Percentiles rank a stretch among this genome's conserved stretches.
phyloP scores from a whole-genome alignment of 2,797 vertebrate genomes.

The Triplophysa bombifrons region DNA sequence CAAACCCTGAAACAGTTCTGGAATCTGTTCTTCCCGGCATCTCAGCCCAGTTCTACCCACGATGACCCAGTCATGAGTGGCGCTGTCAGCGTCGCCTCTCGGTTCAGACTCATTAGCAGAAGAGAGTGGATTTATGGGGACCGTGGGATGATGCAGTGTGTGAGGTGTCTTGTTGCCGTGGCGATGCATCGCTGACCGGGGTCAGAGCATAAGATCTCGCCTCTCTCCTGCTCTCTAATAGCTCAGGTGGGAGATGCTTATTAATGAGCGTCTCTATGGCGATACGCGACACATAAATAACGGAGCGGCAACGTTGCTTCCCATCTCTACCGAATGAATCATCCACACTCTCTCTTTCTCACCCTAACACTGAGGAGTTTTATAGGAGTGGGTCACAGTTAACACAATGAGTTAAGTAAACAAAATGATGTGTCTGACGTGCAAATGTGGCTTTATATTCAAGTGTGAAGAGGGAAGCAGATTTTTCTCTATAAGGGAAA shows the following conservation, averaged over 20 bases:
- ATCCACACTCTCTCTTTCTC: slow-evolving; percentile 44
- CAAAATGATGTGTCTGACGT: background rate
- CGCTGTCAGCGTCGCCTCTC: slow-evolving; percentile 39
- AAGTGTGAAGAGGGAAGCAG: background rate
- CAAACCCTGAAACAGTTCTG: slow-evolving; percentile 1
- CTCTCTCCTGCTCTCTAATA: slow-evolving; percentile 63
- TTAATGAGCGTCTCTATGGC: slow-evolving; percentile 76
- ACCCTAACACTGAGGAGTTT: slow-evolving; percentile 36
- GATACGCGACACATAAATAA: slow-evolving; percentile 79
- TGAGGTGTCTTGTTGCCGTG: slow-evolving; percentile 50
- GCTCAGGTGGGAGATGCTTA: slow-evolving; percentile 70
- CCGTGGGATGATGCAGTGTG: slow-evolving; percentile 56
- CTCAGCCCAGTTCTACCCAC: slow-evolving; percentile 12
- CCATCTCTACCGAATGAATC: slow-evolving; percentile 55
- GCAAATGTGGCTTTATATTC: background rate
- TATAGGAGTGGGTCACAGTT: slow-evolving; percentile 37
- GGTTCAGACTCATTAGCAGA: slow-evolving; percentile 52
- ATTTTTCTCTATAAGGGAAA: background rate
- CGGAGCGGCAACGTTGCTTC: slow-evolving; percentile 55
- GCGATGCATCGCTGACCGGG: slow-evolving; percentile 32
- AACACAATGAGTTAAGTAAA: slow-evolving; percentile 39
- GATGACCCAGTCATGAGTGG: slow-evolving; percentile 20
- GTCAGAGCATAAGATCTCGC: slow-evolving; percentile 55
- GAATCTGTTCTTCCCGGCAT: slow-evolving; percentile 9
- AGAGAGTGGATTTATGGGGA: slow-evolving; percentile 49